Evolutionary conservation across 2,113 vertebrate genomes (phyloP), one percentile per base, ranked within the genome.

Genomic region (Strigops habroptila): DNA sequence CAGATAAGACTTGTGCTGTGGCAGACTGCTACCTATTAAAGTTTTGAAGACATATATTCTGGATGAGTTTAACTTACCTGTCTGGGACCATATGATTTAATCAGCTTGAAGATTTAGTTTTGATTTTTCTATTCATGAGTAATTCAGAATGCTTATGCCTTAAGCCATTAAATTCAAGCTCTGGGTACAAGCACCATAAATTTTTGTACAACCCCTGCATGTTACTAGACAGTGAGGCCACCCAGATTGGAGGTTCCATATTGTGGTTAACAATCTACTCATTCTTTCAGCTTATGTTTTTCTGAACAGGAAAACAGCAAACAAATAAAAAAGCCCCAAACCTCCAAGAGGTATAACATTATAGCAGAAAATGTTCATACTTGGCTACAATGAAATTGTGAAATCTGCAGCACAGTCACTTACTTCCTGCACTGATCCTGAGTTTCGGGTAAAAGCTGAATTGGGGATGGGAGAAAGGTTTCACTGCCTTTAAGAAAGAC

Each of bases 1-100:
- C 27, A 73, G 31, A 5, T 74, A 22, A 44, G 37, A 82, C 0
- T 0, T n/a, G 64, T 27, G 16, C 53, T 69, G 9, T 46, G 59
- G 48, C 8, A 91, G 62, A 60, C 12, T 15, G 27, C 27, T 77
- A 74, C 25, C 13, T 64, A 30, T n/a, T 44, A 28, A 62, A 77
- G 25, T 55, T 86, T 69, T 69, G 9, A 91, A 85, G 68, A 65
- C 33, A 63, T 70, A 41, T 55, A 76, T 39, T 85, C 67, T 18
- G 37, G 15, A 48, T 18, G 23, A 63, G 19, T 19, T 53, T 81
- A 69, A 74, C 14, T 18, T 77, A 67, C 28, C 41, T 83, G 64
- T 63, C 27, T 53, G 35, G 22, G 4, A 86, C 12, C 7, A 52
- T 19, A 64, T 25, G 12, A 51, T 44, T 75, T 78, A 53, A 88